Evolutionary conservation across 1,140 invertebrate genomes (phyloP), one percentile per base, ranked within the genome.

Genomic region (Megalonaias nervosa): DNA sequence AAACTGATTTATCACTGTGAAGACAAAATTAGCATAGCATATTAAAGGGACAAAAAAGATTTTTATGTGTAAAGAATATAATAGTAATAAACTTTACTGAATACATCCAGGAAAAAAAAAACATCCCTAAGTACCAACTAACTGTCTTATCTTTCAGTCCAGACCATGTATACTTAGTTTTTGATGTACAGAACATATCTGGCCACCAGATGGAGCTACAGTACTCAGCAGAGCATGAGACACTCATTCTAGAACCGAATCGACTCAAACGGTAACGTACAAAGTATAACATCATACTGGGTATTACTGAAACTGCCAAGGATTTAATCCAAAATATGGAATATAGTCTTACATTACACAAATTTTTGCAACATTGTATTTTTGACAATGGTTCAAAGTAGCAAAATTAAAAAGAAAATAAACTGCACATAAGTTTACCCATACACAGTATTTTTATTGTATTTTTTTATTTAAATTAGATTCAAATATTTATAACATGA

Each of bases 101-200:
- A 19, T 57, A 2, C 71, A 56, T 67, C 17, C 26, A 14, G 61
- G 60, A 19, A 55, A n/a, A 57, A 67, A 17, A 38, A 6, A 17
- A 58, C 15, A 61, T 31, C 48, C 1, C 4, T 61, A n/a, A 57
- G 19, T 0, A 38, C 31, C 56, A 5, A 14, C 5, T 38, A 21
- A 59, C n/a, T 61, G n/a, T 62, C 48, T 62, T 74, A 21, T 69
- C 23, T 78, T 83, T 66, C 80, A 88, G 86, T 71, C 65, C 55
- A 71, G 81, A 83, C 64, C 81, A 86, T 19, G 87, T 85, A 74
- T 75, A 82, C 17, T 66, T 89, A 26, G 62, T 85, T 62, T 83
- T 89, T 79, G 86, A 89, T 71, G n/a, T 88, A 64, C 71, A 83
- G 60, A 89, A 88, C 77, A 77, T 84, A 6, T 85, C 80, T 26